Conservation (phyloP, 2,888 invertebrate species). For the Myopa testacea region DNA sequence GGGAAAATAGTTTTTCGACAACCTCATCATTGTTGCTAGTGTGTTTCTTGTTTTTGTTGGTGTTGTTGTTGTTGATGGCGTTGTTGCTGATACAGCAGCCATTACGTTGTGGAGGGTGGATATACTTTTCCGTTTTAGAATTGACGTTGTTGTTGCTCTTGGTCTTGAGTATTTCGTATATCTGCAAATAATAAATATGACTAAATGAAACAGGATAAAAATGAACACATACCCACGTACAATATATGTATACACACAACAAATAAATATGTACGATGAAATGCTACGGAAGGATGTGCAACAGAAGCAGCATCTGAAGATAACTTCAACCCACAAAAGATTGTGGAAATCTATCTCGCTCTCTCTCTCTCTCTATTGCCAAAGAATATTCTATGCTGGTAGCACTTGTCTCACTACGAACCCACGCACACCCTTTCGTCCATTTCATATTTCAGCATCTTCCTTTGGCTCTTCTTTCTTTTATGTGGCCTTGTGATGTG, state of each 20-base stretch:
- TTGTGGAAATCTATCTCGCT: neutral
- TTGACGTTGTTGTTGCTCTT: conserved; percentile 17
- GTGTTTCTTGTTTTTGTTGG: conserved; percentile 23
- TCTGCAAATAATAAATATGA: conserved; percentile 65
- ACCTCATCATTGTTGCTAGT: neutral
- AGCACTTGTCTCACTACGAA: conserved; percentile 37
- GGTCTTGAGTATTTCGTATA: conserved; percentile 49
- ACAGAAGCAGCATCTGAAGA: conserved; percentile 12
- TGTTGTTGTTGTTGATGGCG: conserved; percentile 29
- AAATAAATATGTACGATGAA: neutral
- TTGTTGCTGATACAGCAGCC: conserved; percentile 24
- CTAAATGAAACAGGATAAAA: conserved; percentile 65
- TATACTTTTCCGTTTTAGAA: conserved; percentile 26
- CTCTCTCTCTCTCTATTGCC: neutral
- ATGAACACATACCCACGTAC: conserved; percentile 40
- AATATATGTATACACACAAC: neutral
- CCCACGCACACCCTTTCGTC: conserved; percentile 39
- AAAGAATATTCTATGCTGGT: conserved; percentile 10
- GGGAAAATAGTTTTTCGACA: conserved; percentile 50
- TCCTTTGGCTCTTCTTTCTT: neutral
- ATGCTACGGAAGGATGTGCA: neutral
- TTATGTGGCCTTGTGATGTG: conserved; percentile 23
- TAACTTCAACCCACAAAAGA: conserved; percentile 17
- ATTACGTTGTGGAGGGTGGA: conserved; percentile 23
- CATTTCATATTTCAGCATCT: conserved; percentile 16